These are phyloP conservation scores for Pristionchus maxplancki DNA, from an alignment of 2,888 invertebrate genomes.

Conservation along the genomic window DNA sequence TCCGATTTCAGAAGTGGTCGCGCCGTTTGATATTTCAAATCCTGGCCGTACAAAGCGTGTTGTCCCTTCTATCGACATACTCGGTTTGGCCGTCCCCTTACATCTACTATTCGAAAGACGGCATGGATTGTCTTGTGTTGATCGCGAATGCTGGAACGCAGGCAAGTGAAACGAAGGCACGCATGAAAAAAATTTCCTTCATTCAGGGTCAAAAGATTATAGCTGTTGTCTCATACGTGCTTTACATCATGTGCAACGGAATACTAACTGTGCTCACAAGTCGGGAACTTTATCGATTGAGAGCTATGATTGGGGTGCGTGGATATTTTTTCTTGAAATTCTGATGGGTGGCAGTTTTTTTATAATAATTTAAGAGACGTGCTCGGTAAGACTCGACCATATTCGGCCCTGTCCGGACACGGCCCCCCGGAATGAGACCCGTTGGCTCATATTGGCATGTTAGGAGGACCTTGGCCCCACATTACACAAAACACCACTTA, in stretches of 20 bases:
- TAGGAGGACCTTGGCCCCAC: too few species aligned
- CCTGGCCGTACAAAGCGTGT: neutral
- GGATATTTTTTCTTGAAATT: too few species aligned
- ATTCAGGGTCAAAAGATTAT: neutral
- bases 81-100: neutral
- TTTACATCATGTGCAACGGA: neutral
- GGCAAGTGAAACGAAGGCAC: neutral
- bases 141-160: neutral
- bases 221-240: neutral
- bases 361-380: too few species aligned
- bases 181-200: too few species aligned
- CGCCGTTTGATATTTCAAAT: neutral
- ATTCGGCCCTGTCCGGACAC: too few species aligned
- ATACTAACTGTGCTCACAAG: neutral
- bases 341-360: too few species aligned
- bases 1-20: neutral
- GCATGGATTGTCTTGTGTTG: neutral
- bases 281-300: neutral
- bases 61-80: neutral
- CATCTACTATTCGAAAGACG: neutral
- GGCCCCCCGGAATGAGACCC: too few species aligned
- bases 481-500: too few species aligned
- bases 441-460: too few species aligned
- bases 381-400: too few species aligned
- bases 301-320: neutral